These are phyloP conservation scores for Ceratothoa steindachneri DNA, from an alignment of 2,888 invertebrate species.

Conservation along the genomic window DNA sequence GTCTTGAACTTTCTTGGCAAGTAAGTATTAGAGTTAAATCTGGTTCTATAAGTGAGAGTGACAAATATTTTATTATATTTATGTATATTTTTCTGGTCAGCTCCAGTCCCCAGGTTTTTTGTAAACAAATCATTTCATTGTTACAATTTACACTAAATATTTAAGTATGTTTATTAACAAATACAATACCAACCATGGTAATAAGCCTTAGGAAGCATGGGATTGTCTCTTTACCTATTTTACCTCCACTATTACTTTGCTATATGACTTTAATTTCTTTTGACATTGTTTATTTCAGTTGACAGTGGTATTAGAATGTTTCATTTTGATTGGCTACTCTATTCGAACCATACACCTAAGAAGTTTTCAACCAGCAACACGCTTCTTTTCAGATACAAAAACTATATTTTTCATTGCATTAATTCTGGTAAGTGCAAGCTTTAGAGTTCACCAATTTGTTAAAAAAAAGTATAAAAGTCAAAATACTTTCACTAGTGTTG, in stretches of 20 bases:
- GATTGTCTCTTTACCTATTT: too few relatives aligned
- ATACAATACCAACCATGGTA: too few relatives aligned
- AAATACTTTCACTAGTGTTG: too few relatives aligned
- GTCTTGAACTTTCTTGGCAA: constrained; percentile 30
- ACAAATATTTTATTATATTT: background rate
- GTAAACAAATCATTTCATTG: too few relatives aligned
- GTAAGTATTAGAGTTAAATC: constrained; percentile 21
- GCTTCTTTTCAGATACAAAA: constrained; percentile 43
- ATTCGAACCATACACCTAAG: constrained; percentile 35
- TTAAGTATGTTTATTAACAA: too few relatives aligned
- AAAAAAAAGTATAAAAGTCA: too few relatives aligned
- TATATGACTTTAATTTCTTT: background rate
- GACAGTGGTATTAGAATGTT: constrained; percentile 25
- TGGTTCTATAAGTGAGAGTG: background rate
- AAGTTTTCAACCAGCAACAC: constrained; percentile 30
- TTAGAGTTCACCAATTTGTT: too few relatives aligned
- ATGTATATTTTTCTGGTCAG: too few relatives aligned
- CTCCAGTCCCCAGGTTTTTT: too few relatives aligned
- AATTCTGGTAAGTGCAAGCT: constrained; percentile 26
- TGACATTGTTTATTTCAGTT: constrained; percentile 16
- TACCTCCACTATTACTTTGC: background rate
- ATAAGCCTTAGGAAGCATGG: too few relatives aligned
- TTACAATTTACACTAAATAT: too few relatives aligned
- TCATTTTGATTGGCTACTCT: constrained; percentile 25
- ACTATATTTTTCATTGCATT: constrained; percentile 25